Conservation (phyloP, 2,797 vertebrate genomes). For the Psittacula echo region DNA sequence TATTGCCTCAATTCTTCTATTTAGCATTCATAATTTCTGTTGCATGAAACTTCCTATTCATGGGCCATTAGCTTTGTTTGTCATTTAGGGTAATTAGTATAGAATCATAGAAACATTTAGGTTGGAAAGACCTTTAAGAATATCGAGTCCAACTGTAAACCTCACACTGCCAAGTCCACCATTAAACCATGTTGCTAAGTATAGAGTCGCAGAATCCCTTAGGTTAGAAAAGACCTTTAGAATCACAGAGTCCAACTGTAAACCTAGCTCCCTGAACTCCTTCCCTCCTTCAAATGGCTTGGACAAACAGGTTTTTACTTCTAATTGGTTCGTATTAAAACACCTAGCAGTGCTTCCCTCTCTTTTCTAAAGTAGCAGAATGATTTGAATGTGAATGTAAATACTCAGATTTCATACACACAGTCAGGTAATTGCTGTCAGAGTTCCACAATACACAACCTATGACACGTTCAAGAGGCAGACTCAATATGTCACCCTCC, state of each 20-base stretch:
- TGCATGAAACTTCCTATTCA: background rate
- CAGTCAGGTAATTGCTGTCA: background rate
- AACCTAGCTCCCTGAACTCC: background rate
- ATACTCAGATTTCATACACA: background rate
- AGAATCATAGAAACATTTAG: background rate
- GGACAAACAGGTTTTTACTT: background rate
- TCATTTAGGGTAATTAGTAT: background rate
- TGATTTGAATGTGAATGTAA: background rate
- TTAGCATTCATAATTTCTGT: background rate
- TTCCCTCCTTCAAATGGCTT: background rate
- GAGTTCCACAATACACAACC: background rate
- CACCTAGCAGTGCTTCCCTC: background rate
- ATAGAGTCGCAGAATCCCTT: background rate
- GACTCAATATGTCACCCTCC: background rate
- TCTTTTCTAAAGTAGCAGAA: background rate
- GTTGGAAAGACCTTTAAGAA: background rate
- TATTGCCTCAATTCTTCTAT: background rate
- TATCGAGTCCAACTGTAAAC: background rate
- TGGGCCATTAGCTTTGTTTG: slow-evolving; percentile 18
- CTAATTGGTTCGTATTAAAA: background rate
- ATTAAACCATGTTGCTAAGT: background rate
- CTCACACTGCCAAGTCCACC: background rate
- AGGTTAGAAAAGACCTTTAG: background rate
- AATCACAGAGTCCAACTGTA: background rate
- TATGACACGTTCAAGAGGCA: background rate